A percentile compares a stretch with the other conserved stretches of the same genome.
Evolutionary conservation across 2,113 vertebrate genomes (phyloP).

Genomic region (Erinaceus europaeus): DNA sequence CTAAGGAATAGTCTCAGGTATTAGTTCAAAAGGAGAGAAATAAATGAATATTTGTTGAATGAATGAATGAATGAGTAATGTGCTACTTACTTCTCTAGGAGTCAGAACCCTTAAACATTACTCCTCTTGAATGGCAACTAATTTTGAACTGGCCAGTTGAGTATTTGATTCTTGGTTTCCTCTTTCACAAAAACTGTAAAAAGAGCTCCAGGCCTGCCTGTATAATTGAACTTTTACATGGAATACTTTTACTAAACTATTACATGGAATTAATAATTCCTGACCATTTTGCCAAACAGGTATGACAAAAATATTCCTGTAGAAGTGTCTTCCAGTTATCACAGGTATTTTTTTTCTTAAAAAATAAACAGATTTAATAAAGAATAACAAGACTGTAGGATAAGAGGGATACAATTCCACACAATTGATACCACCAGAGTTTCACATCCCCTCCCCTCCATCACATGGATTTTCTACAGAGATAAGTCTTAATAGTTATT

Average conservation of each 20-base stretch:
- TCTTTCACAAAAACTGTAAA: background rate
- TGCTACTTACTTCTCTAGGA: background rate
- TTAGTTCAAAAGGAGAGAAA: background rate
- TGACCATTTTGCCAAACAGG: background rate
- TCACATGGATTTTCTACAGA: background rate
- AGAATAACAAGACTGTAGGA: too few species aligned
- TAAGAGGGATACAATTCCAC: too few species aligned
- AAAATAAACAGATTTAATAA: too few species aligned
- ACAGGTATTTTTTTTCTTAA: background rate
- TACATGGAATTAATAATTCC: background rate
- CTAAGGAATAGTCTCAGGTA: background rate
- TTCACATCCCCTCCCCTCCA: too few species aligned
- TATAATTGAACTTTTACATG: background rate
- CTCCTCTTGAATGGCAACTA: background rate
- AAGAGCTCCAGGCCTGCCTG: background rate
- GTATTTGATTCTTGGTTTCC: background rate
- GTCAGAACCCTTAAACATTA: background rate
- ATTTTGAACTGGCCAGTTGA: background rate
- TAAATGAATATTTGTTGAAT: background rate
- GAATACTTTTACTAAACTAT: slow-evolving; percentile 14
- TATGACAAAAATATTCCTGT: background rate
- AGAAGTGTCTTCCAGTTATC: background rate
- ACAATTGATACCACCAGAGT: too few species aligned
- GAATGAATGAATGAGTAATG: background rate
- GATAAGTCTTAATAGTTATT: slow-evolving; percentile 43